phyloP scores from a whole-genome alignment of 2,888 invertebrate genomes.

The Drosophila mulleri region DNA sequence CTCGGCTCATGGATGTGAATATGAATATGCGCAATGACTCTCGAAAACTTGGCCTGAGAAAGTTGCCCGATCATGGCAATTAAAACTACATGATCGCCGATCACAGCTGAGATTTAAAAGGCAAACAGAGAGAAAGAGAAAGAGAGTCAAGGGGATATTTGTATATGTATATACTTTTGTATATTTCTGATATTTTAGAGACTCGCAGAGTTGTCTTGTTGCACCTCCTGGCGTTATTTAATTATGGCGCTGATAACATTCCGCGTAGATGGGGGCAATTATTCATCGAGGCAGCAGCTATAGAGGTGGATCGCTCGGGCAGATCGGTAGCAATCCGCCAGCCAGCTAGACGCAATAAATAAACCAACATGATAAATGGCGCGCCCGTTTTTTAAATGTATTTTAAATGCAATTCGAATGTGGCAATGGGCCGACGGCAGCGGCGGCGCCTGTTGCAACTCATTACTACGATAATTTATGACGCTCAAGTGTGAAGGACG shows the following conservation, averaged over 20 bases:
- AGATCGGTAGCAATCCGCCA: conserved; percentile 57
- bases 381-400: conserved; percentile 78
- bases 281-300: conserved; percentile 76
- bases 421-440: conserved; percentile 61
- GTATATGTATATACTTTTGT: background rate
- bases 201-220: conserved; percentile 17
- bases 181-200: background rate
- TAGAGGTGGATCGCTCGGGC: conserved; percentile 48
- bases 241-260: conserved; percentile 85
- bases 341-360: conserved; percentile 80
- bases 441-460: conserved; percentile 77
- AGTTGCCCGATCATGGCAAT: conserved; percentile 67
- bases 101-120: conserved; percentile 26
- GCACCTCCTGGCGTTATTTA: conserved; percentile 84
- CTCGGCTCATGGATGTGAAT: conserved; percentile 47
- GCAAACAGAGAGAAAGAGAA: background rate
- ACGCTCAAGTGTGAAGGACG: conserved; percentile 77
- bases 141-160: background rate
- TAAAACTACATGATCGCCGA: conserved; percentile 60
- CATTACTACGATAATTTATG: conserved; percentile 83
- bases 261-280: conserved; percentile 85
- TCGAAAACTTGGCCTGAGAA: conserved; percentile 31
- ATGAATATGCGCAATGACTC: conserved; percentile 52
- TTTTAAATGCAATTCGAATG: conserved; percentile 80
- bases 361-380: conserved; percentile 83